These are phyloP conservation scores for Amorpha juglandis DNA, from an alignment of 2,888 invertebrate species.

Conservation along the genomic window DNA sequence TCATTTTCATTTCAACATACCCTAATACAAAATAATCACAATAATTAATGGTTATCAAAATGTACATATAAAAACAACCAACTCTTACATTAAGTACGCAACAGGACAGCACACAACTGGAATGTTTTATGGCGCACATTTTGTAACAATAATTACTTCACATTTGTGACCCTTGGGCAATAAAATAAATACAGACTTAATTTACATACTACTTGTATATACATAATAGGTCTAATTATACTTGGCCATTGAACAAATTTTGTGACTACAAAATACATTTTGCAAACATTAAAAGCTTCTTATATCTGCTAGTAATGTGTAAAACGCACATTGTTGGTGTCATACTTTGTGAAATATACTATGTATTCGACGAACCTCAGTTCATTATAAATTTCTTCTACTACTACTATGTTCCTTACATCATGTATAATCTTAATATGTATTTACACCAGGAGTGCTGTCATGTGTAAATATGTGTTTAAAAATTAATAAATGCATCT, in stretches of 20 bases:
- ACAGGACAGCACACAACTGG: constrained; percentile 78
- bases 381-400: background rate
- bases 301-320: background rate
- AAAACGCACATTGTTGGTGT: background rate
- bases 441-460: constrained; percentile 62
- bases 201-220: constrained; percentile 28
- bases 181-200: constrained; percentile 40
- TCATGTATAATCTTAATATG: background rate
- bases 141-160: constrained; percentile 37
- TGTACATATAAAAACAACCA: constrained; percentile 72
- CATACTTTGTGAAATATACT: background rate
- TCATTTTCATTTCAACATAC: constrained; percentile 55
- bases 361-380: background rate
- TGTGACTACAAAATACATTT: constrained; percentile 28
- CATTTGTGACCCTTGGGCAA: constrained; percentile 48
- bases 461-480: constrained; percentile 52
- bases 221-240: constrained; percentile 29
- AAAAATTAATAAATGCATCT: constrained; percentile 75
- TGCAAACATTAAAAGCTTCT: constrained; percentile 12
- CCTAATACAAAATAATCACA: constrained; percentile 68
- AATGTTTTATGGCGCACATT: constrained; percentile 65
- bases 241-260: constrained; percentile 28
- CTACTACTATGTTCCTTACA: background rate
- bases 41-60: constrained; percentile 63
- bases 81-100: constrained; percentile 74